A percentile compares a stretch with the other conserved stretches of the same genome.
These are phyloP conservation scores for Tauraco erythrolophus DNA, from an alignment of 2,113 vertebrate species.

Conservation along the genomic window DNA sequence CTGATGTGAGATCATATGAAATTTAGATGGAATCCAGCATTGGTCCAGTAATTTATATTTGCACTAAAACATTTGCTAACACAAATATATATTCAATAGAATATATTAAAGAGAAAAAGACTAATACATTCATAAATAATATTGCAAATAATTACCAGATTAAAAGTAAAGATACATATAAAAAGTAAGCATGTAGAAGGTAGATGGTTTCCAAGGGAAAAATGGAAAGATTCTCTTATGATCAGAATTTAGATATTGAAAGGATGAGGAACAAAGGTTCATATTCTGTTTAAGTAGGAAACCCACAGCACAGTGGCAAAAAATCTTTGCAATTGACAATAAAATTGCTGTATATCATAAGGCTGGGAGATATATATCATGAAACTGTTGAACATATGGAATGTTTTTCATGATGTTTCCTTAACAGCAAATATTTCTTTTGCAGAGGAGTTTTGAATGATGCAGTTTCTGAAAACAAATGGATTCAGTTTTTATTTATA, in stretches of 20 bases:
- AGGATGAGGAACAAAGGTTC: background rate
- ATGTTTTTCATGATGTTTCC: background rate
- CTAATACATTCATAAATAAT: background rate
- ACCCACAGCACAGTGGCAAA: background rate
- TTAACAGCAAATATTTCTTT: background rate
- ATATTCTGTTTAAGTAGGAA: background rate
- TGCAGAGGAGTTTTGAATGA: background rate
- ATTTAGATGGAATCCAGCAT: background rate
- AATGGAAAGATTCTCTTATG: background rate
- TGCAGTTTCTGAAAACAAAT: background rate
- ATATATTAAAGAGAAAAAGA: background rate
- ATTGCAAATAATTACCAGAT: background rate
- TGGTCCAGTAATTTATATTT: background rate
- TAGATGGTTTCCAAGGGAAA: background rate
- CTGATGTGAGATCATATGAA: rapidly evolving
- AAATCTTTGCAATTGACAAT: background rate
- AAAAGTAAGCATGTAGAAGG: background rate
- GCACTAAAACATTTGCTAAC: background rate
- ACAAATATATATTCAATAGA: background rate
- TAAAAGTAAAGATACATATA: background rate
- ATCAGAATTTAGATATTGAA: background rate
- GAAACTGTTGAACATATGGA: background rate
- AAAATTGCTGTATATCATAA: background rate
- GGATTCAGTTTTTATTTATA: background rate
- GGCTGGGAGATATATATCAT: background rate